These are phyloP conservation scores for Pseudopleuronectes americanus DNA, from an alignment of 2,797 vertebrate species.

Conservation along the genomic window DNA sequence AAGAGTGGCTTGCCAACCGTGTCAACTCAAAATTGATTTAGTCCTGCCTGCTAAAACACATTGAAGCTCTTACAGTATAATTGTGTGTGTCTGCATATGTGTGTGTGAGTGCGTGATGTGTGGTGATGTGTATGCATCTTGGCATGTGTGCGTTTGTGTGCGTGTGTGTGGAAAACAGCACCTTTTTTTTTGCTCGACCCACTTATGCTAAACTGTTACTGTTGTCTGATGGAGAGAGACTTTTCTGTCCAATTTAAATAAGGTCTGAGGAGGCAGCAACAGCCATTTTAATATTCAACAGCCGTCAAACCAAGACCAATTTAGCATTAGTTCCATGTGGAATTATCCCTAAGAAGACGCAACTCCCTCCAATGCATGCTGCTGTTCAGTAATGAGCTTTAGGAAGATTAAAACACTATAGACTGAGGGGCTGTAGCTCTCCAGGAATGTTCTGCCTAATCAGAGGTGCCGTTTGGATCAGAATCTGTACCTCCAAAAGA, in stretches of 20 bases:
- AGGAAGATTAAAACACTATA: conserved; percentile 83
- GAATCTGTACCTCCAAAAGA: conserved; percentile 94
- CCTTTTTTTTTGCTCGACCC: conserved; percentile 77
- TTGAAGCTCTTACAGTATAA: conserved; percentile 84
- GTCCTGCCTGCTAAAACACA: conserved; percentile 85
- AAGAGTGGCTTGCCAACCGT: conserved; percentile 87
- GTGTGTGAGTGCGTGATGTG: conserved; percentile 35
- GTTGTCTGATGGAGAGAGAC: conserved; percentile 83
- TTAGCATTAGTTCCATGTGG: conserved; percentile 86
- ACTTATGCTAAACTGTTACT: conserved; percentile 87
- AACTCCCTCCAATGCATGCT: conserved; percentile 82
- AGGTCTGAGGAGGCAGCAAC: conserved; percentile 83
- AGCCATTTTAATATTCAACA: conserved; percentile 88
- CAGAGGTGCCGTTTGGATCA: conserved; percentile 77
- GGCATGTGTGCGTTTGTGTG: conserved; percentile 57
- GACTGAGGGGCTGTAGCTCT: conserved; percentile 74
- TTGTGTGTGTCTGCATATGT: conserved; percentile 66
- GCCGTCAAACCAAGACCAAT: conserved; percentile 87
- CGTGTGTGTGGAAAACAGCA: conserved; percentile 69
- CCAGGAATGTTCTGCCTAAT: conserved; percentile 84
- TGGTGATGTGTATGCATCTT: conserved; percentile 41
- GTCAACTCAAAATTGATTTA: conserved; percentile 88
- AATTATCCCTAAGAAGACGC: conserved; percentile 85
- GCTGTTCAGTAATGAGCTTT: conserved; percentile 83
- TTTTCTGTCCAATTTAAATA: conserved; percentile 88